These are phyloP conservation scores for Xenopus tropicalis DNA, from an alignment of 2,113 vertebrate genomes.

Conservation along the genomic window DNA sequence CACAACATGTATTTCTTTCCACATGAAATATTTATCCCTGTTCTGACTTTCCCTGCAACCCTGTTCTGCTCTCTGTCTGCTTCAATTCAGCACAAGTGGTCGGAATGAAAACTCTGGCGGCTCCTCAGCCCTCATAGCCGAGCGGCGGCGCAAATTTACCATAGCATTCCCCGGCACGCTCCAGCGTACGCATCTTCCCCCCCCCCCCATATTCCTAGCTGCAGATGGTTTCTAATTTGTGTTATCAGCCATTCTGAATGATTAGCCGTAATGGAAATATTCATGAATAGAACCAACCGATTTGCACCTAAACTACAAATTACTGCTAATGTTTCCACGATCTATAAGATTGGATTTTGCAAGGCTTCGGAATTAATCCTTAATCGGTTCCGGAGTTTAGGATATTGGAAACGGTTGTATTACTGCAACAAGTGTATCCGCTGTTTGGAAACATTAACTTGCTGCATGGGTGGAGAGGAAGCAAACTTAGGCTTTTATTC, in stretches of 20 bases:
- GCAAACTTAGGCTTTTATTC: too few relatives aligned
- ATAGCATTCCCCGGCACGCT: neutral
- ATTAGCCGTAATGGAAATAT: neutral
- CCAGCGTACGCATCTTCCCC: too few relatives aligned
- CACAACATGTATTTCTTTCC: conserved; percentile 3
- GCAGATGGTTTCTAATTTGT: conserved; percentile 5
- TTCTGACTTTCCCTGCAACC: neutral
- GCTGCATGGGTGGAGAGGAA: too few relatives aligned
- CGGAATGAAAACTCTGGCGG: neutral
- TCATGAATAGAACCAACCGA: neutral
- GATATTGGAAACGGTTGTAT: neutral
- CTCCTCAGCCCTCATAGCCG: neutral
- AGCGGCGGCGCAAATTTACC: neutral
- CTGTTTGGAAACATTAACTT: too few relatives aligned
- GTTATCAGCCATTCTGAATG: conserved; percentile 1
- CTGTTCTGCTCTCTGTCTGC: neutral
- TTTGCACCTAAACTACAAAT: conserved; percentile 3
- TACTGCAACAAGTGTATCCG: neutral
- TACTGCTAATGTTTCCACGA: neutral
- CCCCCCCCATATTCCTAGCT: too few relatives aligned
- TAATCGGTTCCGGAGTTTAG: neutral
- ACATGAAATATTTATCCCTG: conserved; percentile 27
- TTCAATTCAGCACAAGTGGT: neutral
- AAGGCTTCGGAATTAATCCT: neutral
- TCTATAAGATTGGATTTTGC: neutral